Conservation (phyloP, 2,888 invertebrate species). For the Pediacus dermestoides region DNA sequence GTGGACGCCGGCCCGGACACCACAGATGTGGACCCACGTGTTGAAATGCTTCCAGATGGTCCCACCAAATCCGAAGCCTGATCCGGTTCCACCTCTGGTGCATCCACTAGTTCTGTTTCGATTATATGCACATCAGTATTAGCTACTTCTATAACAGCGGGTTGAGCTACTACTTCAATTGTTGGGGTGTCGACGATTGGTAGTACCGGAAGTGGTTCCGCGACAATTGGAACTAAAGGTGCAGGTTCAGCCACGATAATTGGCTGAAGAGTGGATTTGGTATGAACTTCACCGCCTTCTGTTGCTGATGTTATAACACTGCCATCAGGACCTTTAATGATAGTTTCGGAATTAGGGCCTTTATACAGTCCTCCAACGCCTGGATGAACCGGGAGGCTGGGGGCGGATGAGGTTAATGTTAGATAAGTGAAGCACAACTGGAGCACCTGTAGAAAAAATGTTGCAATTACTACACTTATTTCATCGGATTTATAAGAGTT, state of each 20-base stretch:
- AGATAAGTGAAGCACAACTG: no score
- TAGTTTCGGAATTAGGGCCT: slow-evolving; percentile 44
- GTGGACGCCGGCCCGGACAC: slow-evolving; percentile 45
- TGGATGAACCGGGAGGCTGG: slow-evolving; percentile 35
- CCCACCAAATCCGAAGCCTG: slow-evolving; percentile 39
- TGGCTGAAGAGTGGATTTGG: slow-evolving; percentile 22
- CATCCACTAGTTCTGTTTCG: slow-evolving; percentile 32
- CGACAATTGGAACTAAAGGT: slow-evolving; percentile 20
- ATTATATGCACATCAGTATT: slow-evolving; percentile 32
- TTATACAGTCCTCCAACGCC: slow-evolving; percentile 44
- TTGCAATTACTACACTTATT: no score
- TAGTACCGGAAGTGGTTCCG: slow-evolving; percentile 18
- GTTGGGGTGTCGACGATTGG: slow-evolving; percentile 12
- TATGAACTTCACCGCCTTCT: slow-evolving; percentile 33
- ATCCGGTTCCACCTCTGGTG: slow-evolving; percentile 31
- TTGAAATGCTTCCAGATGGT: slow-evolving; percentile 43
- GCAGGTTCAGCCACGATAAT: slow-evolving; percentile 30
- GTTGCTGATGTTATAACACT: slow-evolving; percentile 43
- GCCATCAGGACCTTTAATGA: slow-evolving; percentile 47
- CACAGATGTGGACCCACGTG: slow-evolving; percentile 40
- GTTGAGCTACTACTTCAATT: slow-evolving; percentile 22
- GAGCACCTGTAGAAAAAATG: no score
- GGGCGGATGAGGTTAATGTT: no score
- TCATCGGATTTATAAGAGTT: no score
- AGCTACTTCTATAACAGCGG: slow-evolving; percentile 24